A percentile compares a stretch with the other conserved stretches of the same genome.
Conservation (phyloP, 2,113 vertebrate genomes). For the Apus apus region DNA sequence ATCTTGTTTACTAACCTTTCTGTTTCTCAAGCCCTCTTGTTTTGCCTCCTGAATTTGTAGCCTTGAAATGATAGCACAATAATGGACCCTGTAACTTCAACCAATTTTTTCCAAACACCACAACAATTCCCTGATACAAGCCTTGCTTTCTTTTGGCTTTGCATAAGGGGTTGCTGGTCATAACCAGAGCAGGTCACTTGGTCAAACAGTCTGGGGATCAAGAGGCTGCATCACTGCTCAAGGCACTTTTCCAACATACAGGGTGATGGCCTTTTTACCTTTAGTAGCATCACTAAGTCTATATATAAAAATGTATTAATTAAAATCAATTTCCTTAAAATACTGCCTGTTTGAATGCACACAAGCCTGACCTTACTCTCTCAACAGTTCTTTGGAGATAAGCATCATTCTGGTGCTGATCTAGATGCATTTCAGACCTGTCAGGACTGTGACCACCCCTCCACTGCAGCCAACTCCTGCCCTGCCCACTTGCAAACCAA, state of each 20-base stretch:
- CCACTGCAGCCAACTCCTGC: not conserved
- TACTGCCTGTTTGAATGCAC: not conserved
- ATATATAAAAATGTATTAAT: not conserved
- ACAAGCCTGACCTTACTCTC: not conserved
- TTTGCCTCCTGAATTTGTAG: slow-evolving; percentile 9
- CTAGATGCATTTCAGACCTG: not conserved
- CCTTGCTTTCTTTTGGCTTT: not conserved
- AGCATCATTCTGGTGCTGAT: not conserved
- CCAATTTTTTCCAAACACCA: not conserved
- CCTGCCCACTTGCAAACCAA: not conserved
- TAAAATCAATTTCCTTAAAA: not conserved
- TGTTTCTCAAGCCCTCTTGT: not conserved
- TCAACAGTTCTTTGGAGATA: not conserved
- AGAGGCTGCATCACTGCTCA: not conserved
- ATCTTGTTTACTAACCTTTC: not conserved
- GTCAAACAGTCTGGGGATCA: not conserved
- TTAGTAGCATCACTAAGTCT: not conserved
- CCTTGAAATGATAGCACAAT: not conserved
- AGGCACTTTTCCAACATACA: not conserved
- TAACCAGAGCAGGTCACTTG: not conserved
- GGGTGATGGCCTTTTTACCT: not conserved
- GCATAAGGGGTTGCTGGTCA: not conserved
- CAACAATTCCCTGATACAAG: not conserved
- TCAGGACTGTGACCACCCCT: not conserved
- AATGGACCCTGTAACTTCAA: not conserved